Evolutionary conservation across 1,140 invertebrate genomes (phyloP).

Genomic region (Pinna nobilis): DNA sequence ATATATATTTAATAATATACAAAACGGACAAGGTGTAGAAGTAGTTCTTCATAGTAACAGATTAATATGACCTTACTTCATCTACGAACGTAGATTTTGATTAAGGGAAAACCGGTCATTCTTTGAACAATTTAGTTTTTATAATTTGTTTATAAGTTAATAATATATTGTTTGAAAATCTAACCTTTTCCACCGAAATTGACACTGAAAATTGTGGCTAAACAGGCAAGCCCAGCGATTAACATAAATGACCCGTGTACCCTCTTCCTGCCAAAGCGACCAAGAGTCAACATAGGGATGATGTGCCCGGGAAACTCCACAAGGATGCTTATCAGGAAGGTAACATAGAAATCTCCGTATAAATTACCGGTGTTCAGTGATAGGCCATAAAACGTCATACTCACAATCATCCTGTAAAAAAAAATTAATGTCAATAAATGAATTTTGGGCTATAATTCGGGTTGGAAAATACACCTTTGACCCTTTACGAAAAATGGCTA

Average conservation of each 20-base stretch:
- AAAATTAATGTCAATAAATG: too few relatives aligned
- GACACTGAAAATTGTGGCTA: slow-evolving; percentile 49
- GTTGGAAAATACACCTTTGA: not conserved
- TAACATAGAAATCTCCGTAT: slow-evolving; percentile 62
- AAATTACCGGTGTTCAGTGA: slow-evolving; percentile 70
- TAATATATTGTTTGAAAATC: too few relatives aligned
- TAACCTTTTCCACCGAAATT: slow-evolving; percentile 34
- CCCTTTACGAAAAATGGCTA: not conserved
- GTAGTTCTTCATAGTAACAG: too few relatives aligned
- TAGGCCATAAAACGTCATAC: slow-evolving; percentile 80
- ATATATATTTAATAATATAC: too few relatives aligned
- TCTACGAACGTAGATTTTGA: too few relatives aligned
- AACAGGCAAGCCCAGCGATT: slow-evolving; percentile 53
- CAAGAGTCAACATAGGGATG: slow-evolving; percentile 76
- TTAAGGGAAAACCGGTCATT: too few relatives aligned
- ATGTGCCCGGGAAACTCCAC: slow-evolving; percentile 86
- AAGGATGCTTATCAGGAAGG: slow-evolving; percentile 74
- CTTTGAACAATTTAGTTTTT: too few relatives aligned
- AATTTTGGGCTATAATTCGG: not conserved
- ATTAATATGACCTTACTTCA: too few relatives aligned
- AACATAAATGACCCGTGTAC: slow-evolving; percentile 51
- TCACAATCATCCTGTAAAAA: slow-evolving; percentile 79
- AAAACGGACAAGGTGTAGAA: too few relatives aligned
- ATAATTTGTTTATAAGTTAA: too few relatives aligned
- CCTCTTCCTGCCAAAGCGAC: slow-evolving; percentile 50